A percentile compares a stretch with the other conserved stretches of the same genome.
These are phyloP conservation scores for Isaurus tuberculatus DNA, from an alignment of 92 coral and sea anemone genomes.

Conservation along the genomic window DNA sequence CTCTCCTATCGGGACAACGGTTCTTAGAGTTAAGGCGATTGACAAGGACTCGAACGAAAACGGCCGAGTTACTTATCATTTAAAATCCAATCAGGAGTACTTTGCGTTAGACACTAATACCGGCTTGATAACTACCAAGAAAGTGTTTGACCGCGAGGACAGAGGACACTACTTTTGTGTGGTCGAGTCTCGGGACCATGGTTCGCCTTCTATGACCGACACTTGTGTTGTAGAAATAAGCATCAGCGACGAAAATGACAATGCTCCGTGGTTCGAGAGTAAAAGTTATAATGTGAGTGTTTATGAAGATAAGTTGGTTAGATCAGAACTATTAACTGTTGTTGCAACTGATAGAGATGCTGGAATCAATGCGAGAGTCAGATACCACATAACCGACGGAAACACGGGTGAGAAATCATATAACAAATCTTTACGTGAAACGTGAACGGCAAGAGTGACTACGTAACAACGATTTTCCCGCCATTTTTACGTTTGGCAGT, in stretches of 20 bases:
- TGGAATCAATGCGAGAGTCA: slow-evolving; percentile 82
- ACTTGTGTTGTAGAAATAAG: slow-evolving; percentile 64
- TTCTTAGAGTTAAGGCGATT: slow-evolving; percentile 80
- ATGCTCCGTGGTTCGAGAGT: slow-evolving; percentile 76
- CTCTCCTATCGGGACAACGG: slow-evolving; percentile 81
- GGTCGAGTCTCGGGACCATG: slow-evolving; percentile 85
- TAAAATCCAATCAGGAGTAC: slow-evolving; percentile 37
- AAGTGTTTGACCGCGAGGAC: slow-evolving; percentile 83
- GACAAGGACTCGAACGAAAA: slow-evolving; percentile 80
- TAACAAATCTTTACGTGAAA: too few relatives aligned
- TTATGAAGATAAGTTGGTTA: slow-evolving; percentile 69
- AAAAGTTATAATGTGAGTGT: slow-evolving; percentile 67
- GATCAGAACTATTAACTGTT: slow-evolving; percentile 67
- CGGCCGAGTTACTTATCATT: slow-evolving; percentile 75
- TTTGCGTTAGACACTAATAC: slow-evolving; percentile 66
- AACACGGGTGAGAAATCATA: slow-evolving; percentile 60
- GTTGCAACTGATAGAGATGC: slow-evolving; percentile 79
- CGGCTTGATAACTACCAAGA: slow-evolving; percentile 79
- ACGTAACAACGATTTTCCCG: too few relatives aligned
- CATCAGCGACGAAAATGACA: slow-evolving; percentile 86
- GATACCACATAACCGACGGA: slow-evolving; percentile 84
- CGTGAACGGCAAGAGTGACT: too few relatives aligned
- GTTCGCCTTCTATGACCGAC: slow-evolving; percentile 54
- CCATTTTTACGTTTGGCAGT: too few relatives aligned
- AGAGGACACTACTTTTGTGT: slow-evolving; percentile 63